Evolutionary conservation across 2,797 vertebrate species (phyloP).

Genomic region (Typhlichthys subterraneus): DNA sequence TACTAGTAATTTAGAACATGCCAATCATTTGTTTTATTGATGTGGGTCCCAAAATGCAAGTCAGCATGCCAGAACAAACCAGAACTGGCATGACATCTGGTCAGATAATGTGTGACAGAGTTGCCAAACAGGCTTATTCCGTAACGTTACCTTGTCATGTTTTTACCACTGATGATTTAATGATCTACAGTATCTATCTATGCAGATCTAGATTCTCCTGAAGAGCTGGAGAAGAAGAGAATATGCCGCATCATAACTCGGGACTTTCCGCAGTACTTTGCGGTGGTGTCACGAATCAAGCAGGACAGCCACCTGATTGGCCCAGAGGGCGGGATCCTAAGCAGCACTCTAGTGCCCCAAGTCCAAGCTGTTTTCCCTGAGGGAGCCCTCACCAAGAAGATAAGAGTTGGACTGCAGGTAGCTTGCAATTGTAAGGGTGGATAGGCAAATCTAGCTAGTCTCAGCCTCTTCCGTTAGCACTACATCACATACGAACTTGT

Average conservation of each 20-base stretch:
- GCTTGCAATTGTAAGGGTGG: neutral
- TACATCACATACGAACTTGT: too few relatives aligned
- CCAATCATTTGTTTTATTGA: too few relatives aligned
- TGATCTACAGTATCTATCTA: conserved; percentile 4
- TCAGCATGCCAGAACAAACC: too few relatives aligned
- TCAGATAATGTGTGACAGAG: too few relatives aligned
- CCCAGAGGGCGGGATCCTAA: conserved; percentile 93
- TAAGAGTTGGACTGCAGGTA: conserved; percentile 96
- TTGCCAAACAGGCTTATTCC: too few relatives aligned
- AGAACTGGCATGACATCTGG: too few relatives aligned
- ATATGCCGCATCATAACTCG: conserved; percentile 97
- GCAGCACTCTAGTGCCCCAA: conserved; percentile 92
- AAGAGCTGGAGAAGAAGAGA: conserved; percentile 95
- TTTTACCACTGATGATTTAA: conserved; percentile 3
- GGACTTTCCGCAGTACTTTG: conserved; percentile 98
- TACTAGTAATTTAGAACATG: too few relatives aligned
- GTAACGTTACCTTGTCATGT: neutral
- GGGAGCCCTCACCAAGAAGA: conserved; percentile 93
- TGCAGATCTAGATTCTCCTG: conserved; percentile 90
- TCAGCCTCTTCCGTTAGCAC: too few relatives aligned
- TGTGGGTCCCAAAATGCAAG: too few relatives aligned
- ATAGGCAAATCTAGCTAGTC: neutral
- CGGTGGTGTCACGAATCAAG: conserved; percentile 93
- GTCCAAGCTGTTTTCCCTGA: conserved; percentile 97
- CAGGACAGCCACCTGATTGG: conserved; percentile 97